phyloP scores from a whole-genome alignment of 2,888 invertebrate species.

The Eilema griseolum region DNA sequence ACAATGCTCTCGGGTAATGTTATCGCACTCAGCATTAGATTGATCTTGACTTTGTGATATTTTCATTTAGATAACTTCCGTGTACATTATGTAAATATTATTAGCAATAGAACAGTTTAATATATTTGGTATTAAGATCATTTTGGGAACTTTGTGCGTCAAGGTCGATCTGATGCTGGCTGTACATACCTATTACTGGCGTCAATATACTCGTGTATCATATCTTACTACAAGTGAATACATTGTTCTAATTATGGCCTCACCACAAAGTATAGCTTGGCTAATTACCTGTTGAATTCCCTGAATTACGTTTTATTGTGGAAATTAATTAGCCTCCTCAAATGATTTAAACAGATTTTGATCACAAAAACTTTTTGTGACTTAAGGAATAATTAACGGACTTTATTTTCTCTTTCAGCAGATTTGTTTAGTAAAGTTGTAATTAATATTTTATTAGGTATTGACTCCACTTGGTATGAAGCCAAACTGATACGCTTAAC shows the following conservation, averaged over 20 bases:
- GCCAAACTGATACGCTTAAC: too few species aligned
- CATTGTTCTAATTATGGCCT: background rate
- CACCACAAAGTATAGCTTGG: conserved; percentile 20
- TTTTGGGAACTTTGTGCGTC: too few species aligned
- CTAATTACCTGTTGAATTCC: conserved; percentile 30
- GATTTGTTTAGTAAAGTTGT: background rate
- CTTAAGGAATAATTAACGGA: background rate
- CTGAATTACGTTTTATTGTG: background rate
- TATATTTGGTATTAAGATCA: too few species aligned
- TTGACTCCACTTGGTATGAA: too few species aligned
- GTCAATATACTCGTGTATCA: background rate
- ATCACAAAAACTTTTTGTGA: background rate
- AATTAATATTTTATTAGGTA: background rate
- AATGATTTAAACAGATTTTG: background rate
- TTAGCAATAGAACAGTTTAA: too few species aligned
- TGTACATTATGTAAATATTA: too few species aligned
- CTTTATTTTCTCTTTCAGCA: background rate
- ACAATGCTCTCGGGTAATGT: conserved; percentile 8
- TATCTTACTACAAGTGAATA: background rate
- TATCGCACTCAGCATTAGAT: background rate
- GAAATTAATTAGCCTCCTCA: background rate
- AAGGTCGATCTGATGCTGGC: too few species aligned
- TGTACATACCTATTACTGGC: background rate
- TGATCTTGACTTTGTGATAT: too few species aligned
- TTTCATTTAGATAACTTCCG: too few species aligned